Evolutionary conservation across 2,797 vertebrate species (phyloP).

Genomic region (Anas flavirostris): DNA sequence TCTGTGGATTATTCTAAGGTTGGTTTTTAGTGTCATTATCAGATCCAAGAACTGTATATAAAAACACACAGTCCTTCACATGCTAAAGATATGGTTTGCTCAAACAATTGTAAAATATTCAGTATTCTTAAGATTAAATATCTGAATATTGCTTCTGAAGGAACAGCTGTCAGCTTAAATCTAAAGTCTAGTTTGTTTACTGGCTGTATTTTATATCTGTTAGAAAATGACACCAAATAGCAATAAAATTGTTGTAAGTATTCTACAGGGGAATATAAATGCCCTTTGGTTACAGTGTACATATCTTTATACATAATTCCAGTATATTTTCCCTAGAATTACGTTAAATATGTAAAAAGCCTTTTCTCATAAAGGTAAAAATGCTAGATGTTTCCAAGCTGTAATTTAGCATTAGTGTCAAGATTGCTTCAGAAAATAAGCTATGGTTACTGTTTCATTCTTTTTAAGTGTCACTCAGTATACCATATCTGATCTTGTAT

Average conservation of each 20-base stretch:
- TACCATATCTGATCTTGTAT: conserved; percentile 72
- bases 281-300: conserved; percentile 88
- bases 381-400: conserved; percentile 78
- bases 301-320: conserved; percentile 88
- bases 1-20: conserved; percentile 32
- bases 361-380: conserved; percentile 83
- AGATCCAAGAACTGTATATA: conserved; percentile 46
- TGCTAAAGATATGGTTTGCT: conserved; percentile 64
- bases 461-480: conserved; percentile 79
- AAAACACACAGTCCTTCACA: conserved; percentile 27
- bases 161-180: conserved; percentile 89
- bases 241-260: conserved; percentile 92
- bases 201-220: conserved; percentile 84
- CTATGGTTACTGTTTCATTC: conserved; percentile 71
- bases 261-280: conserved; percentile 87
- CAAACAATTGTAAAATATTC: conserved; percentile 76
- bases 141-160: conserved; percentile 84
- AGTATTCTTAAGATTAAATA: conserved; percentile 79
- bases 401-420: conserved; percentile 83
- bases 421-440: conserved; percentile 79
- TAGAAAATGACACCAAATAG: conserved; percentile 90
- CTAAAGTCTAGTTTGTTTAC: conserved; percentile 89
- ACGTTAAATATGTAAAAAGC: conserved; percentile 92
- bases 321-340: conserved; percentile 88
- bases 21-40: conserved; percentile 51